A percentile compares a stretch with the other conserved stretches of the same genome.
Evolutionary conservation across 1,140 invertebrate genomes (phyloP).

Genomic region (Trissolcus basalis): DNA sequence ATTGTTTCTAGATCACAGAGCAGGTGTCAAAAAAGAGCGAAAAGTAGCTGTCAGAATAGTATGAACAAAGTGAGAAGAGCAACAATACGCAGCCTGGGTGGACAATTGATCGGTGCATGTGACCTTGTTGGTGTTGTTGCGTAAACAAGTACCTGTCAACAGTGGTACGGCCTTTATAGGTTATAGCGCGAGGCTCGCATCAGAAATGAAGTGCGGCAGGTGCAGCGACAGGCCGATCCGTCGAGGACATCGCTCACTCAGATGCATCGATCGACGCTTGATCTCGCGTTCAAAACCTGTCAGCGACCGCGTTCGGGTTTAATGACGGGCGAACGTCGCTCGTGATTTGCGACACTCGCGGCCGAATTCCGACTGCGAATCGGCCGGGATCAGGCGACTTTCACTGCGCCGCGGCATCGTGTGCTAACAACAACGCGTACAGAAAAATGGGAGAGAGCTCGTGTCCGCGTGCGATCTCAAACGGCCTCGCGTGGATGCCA

Average conservation of each 20-base stretch:
- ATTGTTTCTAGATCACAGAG: no score
- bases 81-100: no score
- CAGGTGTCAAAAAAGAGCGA: no score
- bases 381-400: constrained; percentile 57
- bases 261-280: constrained; percentile 29
- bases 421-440: constrained; percentile 3
- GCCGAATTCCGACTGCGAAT: constrained; percentile 53
- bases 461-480: not conserved
- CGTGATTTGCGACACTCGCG: constrained; percentile 44
- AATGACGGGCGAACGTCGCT: constrained; percentile 15
- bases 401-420: constrained; percentile 62
- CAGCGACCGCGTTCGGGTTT: constrained; percentile 9
- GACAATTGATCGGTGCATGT: constrained; percentile 3
- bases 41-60: no score
- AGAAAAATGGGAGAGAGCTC: not conserved
- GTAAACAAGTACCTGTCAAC: constrained; percentile 53
- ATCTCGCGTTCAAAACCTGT: not conserved
- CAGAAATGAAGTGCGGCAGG: constrained; percentile 38
- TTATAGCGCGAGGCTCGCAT: constrained; percentile 36
- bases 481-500: constrained; percentile 1
- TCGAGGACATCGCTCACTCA: constrained; percentile 52
- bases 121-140: constrained; percentile 41
- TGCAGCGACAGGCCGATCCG: constrained; percentile 42
- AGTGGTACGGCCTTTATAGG: constrained; percentile 35
- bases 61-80: no score